A percentile compares a stretch with the other conserved stretches of the same genome.
Conservation (phyloP, 2,888 invertebrate genomes). For the Sycophila texana region DNA sequence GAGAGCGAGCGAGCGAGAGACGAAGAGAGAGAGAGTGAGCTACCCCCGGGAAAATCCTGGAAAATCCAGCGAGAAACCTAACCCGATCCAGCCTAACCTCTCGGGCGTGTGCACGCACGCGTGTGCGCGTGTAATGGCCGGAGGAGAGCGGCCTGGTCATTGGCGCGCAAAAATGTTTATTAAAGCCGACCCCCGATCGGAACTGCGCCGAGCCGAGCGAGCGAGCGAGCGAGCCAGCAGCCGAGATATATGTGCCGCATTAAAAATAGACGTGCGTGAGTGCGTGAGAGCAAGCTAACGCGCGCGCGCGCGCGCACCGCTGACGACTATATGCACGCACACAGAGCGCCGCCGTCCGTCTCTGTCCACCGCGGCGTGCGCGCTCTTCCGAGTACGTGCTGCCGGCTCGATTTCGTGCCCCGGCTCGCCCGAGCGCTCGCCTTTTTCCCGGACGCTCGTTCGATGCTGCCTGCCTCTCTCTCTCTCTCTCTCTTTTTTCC, state of each 20-base stretch:
- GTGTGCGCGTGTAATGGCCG: constrained; percentile 62
- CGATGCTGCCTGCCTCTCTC: not conserved
- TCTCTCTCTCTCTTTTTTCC: not conserved
- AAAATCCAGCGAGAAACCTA: constrained; percentile 68
- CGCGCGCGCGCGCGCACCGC: not conserved
- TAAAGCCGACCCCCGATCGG: constrained; percentile 61
- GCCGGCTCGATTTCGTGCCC: too few species aligned
- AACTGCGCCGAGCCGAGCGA: constrained; percentile 52
- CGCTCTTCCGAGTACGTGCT: not conserved
- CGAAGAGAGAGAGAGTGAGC: constrained; percentile 66
- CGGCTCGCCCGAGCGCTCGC: too few species aligned
- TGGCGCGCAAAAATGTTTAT: constrained; percentile 69
- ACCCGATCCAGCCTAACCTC: constrained; percentile 65
- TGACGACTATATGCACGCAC: too few species aligned
- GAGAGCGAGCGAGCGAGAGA: constrained; percentile 42
- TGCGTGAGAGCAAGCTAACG: constrained; percentile 9
- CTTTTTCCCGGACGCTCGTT: too few species aligned
- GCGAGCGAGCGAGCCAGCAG: not conserved
- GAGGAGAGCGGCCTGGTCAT: constrained; percentile 58
- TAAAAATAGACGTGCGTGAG: constrained; percentile 56
- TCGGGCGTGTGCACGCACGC: constrained; percentile 29
- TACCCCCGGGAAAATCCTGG: constrained; percentile 74
- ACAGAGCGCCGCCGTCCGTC: too few species aligned
- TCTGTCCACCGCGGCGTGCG: not conserved
- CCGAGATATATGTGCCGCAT: constrained; percentile 38